phyloP scores from a whole-genome alignment of 2,113 vertebrate species.

The Struthio camelus region DNA sequence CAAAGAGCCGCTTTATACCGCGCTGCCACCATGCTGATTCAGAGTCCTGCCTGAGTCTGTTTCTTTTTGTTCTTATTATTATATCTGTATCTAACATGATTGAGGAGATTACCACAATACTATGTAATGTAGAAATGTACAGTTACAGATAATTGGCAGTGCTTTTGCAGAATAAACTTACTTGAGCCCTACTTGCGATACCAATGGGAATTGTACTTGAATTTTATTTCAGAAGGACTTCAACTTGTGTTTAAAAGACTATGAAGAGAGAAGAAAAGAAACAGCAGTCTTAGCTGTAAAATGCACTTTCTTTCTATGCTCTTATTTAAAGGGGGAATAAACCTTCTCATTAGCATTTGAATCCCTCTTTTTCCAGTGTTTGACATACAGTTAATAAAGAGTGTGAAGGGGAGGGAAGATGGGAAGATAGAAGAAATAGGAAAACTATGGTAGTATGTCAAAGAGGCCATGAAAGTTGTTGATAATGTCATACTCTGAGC shows the following conservation, averaged over 20 bases:
- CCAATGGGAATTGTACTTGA: not conserved
- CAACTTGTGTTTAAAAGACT: not conserved
- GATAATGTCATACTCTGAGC: not conserved
- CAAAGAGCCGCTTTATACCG: not conserved
- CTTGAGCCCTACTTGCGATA: not conserved
- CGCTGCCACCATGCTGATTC: not conserved
- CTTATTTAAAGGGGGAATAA: not conserved
- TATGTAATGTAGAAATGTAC: not conserved
- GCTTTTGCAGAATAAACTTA: not conserved
- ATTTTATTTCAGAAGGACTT: not conserved
- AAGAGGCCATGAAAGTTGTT: not conserved
- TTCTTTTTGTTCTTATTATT: not conserved
- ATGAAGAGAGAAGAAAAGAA: not conserved
- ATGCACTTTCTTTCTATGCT: not conserved
- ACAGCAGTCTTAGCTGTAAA: not conserved
- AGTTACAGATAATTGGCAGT: not conserved
- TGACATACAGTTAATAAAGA: not conserved
- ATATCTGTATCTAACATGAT: rapidly evolving
- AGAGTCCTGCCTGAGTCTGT: not conserved
- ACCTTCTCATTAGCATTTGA: not conserved
- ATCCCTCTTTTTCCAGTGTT: not conserved
- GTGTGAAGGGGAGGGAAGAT: not conserved
- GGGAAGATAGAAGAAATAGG: not conserved
- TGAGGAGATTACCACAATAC: not conserved
- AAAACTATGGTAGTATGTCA: not conserved